Evolutionary conservation across 2,113 vertebrate genomes (phyloP).

Genomic region (Microcebus tavaratra): DNA sequence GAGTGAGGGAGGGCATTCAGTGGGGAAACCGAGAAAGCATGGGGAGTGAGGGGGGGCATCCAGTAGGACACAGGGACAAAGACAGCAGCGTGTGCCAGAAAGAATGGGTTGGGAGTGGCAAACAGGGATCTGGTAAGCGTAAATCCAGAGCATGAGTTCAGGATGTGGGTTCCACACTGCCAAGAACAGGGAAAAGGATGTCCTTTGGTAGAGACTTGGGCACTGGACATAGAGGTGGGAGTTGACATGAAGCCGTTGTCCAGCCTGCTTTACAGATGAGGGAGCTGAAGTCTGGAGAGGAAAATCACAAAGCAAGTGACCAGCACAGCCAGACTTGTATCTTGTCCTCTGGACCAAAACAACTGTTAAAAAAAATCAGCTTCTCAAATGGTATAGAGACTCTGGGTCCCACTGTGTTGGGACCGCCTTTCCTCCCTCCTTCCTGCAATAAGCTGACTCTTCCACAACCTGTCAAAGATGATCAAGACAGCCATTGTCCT

Average conservation of each 20-base stretch:
- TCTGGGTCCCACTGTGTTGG: neutral
- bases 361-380: neutral
- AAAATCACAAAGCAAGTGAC: neutral
- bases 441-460: neutral
- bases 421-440: neutral
- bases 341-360: neutral
- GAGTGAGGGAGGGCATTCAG: too few relatives aligned
- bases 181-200: neutral
- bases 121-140: neutral
- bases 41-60: too few relatives aligned
- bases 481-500: neutral
- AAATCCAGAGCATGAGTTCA: neutral
- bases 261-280: neutral
- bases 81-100: neutral
- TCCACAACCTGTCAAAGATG: neutral
- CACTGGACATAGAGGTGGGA: neutral
- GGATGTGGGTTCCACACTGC: neutral
- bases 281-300: neutral
- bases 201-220: neutral
- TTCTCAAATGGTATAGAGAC: neutral
- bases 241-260: neutral
- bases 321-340: neutral
- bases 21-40: too few relatives aligned
- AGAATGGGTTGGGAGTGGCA: neutral
- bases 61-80: neutral